Conservation (phyloP, 2,888 invertebrate genomes). For the Acleris laterana region DNA sequence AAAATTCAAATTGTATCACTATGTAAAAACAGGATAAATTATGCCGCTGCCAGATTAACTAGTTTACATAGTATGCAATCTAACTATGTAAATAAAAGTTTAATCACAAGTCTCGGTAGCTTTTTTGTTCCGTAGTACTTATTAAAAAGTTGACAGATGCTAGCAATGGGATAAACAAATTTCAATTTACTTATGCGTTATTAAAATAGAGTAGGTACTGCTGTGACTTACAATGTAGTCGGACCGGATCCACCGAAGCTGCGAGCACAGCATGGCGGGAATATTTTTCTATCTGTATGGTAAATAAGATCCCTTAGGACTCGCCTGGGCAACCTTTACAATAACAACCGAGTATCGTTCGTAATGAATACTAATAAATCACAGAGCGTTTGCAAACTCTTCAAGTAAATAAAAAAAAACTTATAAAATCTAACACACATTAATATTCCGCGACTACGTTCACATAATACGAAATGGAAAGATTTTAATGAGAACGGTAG, state of each 20-base stretch:
- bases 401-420: constrained; percentile 81
- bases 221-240: not conserved
- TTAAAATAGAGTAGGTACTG: not conserved
- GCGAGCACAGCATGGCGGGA: constrained; percentile 24
- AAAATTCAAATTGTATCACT: constrained; percentile 19
- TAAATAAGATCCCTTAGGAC: constrained; percentile 48
- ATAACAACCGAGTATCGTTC: constrained; percentile 47
- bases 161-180: not conserved
- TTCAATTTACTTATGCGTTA: not conserved
- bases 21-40: constrained; percentile 5
- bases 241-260: not conserved
- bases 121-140: not conserved
- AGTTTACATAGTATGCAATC: not conserved
- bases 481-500: constrained; percentile 79
- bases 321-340: constrained; percentile 52
- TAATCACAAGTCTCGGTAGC: not conserved
- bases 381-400: constrained; percentile 67
- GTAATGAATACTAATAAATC: constrained; percentile 79
- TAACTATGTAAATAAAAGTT: constrained; percentile 3
- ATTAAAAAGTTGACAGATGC: not conserved
- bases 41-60: constrained; percentile 1
- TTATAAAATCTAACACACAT: constrained; percentile 77
- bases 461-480: constrained; percentile 77
- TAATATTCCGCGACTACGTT: constrained; percentile 76
- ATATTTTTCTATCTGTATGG: constrained; percentile 57